Base-by-base conservation (phyloP, 2,113 vertebrate species). In the Sinosuthora webbiana region DNA sequence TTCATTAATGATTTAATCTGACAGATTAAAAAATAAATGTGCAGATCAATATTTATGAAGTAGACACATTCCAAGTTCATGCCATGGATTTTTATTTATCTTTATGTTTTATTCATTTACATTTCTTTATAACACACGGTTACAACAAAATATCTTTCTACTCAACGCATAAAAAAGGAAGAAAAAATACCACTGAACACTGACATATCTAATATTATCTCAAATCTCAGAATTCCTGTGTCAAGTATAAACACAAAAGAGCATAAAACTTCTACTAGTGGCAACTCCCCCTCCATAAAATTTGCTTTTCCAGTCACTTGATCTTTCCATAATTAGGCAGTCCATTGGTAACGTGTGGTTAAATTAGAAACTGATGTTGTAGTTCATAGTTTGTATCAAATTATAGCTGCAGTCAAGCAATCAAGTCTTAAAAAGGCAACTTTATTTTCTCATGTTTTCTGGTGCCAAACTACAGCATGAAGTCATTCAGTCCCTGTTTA, bases 341-440 rank as follows among this genome's bases (percentile, higher is more conserved):
- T 44, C 65, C 44, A 60, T 22, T 39, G 42, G n/a, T 65, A 93
- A 50, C 30, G 7, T 14, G 63, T 76, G 35, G 23, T 63, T 82
- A 67, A 77, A 77, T 33, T 60, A 57, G 57, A 90, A 96, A 89
- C 31, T 47, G 60, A 30, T 73, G 27, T 45, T 77, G 44, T 39
- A 89, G 68, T 25, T 75, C 89, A 94, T 81, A 83, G 76, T 97
- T 81, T 78, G 68, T 70, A 94, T 84, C 80, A 63, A 94, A 94
- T 87, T 84, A 82, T 37, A 84, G 55, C 37, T 60, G 22, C 71
- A 76, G 33, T 39, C 73, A 85, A 85, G n/a, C 55, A 74, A 67
- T 89, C 39, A 74, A 47, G 39, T n/a, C 73, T 89, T 78, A 42
- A 62, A 85, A 92, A 95, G 53, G 23, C 78, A 87, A 42, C 39